Evolutionary conservation across 2,888 invertebrate genomes (phyloP).

Genomic region (Apodemia duryi): DNA sequence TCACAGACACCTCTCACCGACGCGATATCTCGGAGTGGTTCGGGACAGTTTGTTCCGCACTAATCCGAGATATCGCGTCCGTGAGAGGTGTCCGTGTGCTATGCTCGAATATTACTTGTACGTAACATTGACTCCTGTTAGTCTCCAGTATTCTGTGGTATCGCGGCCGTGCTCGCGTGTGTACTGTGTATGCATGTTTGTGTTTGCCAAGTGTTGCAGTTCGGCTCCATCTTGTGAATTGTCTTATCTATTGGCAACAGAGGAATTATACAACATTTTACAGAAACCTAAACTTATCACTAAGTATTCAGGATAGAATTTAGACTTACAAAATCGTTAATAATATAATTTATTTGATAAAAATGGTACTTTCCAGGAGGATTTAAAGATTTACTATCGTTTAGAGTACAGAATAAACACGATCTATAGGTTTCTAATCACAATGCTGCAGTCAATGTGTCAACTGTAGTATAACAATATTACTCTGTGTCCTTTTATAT

Average conservation of each 20-base stretch:
- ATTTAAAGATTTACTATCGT: no score
- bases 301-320: slow-evolving; percentile 10
- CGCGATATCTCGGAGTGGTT: no score
- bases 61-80: no score
- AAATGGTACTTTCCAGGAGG: neutral
- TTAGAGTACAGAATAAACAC: slow-evolving; percentile 1
- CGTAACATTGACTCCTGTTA: no score
- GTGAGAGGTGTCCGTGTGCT: no score
- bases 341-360: slow-evolving; percentile 1
- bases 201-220: no score
- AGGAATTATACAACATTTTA: neutral
- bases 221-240: neutral
- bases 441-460: neutral
- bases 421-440: slow-evolving; percentile 1
- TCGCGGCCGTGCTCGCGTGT: no score
- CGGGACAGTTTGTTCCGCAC: no score
- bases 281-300: slow-evolving; percentile 6
- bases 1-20: no score
- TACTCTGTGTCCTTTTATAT: slow-evolving; percentile 5
- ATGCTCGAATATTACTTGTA: no score
- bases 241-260: neutral
- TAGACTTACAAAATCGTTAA: slow-evolving; percentile 4
- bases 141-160: no score
- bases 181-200: no score
- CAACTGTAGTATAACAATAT: neutral